Percentiles rank a stretch among this genome's conserved stretches.
phyloP scores from a whole-genome alignment of 2,888 invertebrate species.

The Malthinus flaveolus region DNA sequence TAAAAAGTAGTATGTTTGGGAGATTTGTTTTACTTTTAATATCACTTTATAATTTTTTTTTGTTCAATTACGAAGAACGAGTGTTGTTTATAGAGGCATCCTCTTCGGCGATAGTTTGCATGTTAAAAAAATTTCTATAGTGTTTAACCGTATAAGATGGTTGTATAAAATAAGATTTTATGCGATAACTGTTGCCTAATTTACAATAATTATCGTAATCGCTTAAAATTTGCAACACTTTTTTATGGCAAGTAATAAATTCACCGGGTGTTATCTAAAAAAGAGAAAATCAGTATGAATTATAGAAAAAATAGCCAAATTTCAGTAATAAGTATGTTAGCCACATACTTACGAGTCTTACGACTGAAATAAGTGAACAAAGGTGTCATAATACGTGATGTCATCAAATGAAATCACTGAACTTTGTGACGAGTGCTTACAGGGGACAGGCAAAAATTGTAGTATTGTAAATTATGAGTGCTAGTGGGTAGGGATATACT shows the following conservation, averaged over 20 bases:
- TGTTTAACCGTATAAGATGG: slow-evolving; percentile 59
- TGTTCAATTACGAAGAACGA: not conserved
- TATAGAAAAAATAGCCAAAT: slow-evolving; percentile 29
- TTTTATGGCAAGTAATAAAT: slow-evolving; percentile 64
- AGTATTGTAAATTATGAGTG: no score
- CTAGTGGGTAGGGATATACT: no score
- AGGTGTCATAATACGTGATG: no score
- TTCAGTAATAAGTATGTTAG: no score
- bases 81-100: not conserved
- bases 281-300: slow-evolving; percentile 25
- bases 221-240: slow-evolving; percentile 66
- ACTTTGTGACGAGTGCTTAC: no score
- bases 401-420: no score
- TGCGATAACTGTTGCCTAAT: slow-evolving; percentile 70
- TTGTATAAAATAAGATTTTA: slow-evolving; percentile 77
- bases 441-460: no score
- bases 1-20: not conserved
- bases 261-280: slow-evolving; percentile 69
- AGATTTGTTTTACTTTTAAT: slow-evolving; percentile 8
- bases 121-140: slow-evolving; percentile 35
- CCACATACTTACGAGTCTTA: no score
- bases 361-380: no score
- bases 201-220: slow-evolving; percentile 74
- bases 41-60: slow-evolving; percentile 11
- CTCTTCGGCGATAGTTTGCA: slow-evolving; percentile 35